Evolutionary conservation across 1,140 invertebrate genomes (phyloP), one percentile per base, ranked within the genome.

Genomic region (Aculops lycopersici): DNA sequence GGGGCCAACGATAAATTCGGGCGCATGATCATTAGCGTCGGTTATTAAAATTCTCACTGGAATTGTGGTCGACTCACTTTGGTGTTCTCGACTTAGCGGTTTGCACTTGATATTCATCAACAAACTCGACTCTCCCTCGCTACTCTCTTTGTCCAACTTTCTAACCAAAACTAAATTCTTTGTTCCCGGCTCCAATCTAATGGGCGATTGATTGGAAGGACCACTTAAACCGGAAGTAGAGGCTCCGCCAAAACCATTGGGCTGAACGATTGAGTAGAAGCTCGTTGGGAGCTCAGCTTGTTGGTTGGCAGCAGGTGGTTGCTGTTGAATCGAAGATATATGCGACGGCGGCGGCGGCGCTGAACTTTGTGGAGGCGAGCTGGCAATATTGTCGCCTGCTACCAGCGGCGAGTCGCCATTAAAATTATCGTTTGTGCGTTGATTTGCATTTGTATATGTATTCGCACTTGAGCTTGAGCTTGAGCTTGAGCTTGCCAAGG

Each of bases 11-110:
- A 24, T 37, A 37, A 80, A 81, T 48, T 68, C 60, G 0, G 78
- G 78, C 4, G 74, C 71, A 58, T 83, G 83, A 55, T 86, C 79
- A 54, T 86, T 86, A 16, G 73, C 77, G 58, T 86, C 80, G 17
- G 71, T 78, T n/a, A 84, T 77, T 44, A 78, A 63, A 36, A 86
- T 74, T 50, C 77, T 78, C 17, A 84, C 71, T 8, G 79, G 79
- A 51, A 84, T 78, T 5, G 73, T 68, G 51, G 80, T 36, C 14
- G 38, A 35, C 43, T 31, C 35, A 21, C 35, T 18, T 20, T 19
- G 8, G 17, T 13, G 12, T 16, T 37, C 17, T 13, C n/a, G 17
- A 12, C 12, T 12, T 13, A 1, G 12, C 51, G 36, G 45, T 43
- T 16, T 20, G 42, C 51, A 53, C 36, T 44, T 35, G 0, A 51